Conservation (phyloP, 2,797 vertebrate species). For the Micrastur ruficollis region DNA sequence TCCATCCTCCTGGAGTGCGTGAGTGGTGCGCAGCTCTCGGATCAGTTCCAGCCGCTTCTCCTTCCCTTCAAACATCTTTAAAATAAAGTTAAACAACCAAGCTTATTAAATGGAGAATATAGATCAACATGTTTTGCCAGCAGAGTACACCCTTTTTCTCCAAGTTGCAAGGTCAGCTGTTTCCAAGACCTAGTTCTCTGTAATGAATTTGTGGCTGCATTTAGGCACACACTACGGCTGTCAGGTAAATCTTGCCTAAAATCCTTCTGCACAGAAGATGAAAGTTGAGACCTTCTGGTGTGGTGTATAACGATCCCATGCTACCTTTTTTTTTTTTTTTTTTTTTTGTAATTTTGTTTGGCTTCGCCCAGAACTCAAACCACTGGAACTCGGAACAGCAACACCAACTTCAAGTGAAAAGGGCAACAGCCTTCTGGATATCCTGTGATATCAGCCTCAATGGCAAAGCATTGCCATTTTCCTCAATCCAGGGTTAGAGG, state of each 20-base stretch:
- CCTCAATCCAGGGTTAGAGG: neutral
- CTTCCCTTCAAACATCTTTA: conserved; percentile 89
- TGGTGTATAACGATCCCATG: neutral
- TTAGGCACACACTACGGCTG: neutral
- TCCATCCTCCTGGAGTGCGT: conserved; percentile 81
- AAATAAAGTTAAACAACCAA: conserved; percentile 9
- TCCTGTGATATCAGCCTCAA: neutral
- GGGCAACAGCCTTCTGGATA: neutral
- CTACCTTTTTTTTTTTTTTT: neutral
- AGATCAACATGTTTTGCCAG: neutral
- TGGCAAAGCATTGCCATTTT: neutral
- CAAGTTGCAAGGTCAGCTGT: neutral
- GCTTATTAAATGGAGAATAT: neutral
- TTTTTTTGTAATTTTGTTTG: neutral
- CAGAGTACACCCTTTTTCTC: neutral
- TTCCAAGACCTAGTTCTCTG: neutral
- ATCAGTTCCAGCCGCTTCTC: conserved; percentile 85
- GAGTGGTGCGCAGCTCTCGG: conserved; percentile 83
- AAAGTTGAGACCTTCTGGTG: neutral
- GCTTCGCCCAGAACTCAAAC: neutral
- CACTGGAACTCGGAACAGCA: neutral
- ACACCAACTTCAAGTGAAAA: neutral
- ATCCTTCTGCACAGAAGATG: neutral
- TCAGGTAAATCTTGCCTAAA: neutral
- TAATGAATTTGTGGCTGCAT: neutral